These are phyloP conservation scores for Lepus americanus DNA, from an alignment of 2,113 vertebrate genomes.

Conservation along the genomic window DNA sequence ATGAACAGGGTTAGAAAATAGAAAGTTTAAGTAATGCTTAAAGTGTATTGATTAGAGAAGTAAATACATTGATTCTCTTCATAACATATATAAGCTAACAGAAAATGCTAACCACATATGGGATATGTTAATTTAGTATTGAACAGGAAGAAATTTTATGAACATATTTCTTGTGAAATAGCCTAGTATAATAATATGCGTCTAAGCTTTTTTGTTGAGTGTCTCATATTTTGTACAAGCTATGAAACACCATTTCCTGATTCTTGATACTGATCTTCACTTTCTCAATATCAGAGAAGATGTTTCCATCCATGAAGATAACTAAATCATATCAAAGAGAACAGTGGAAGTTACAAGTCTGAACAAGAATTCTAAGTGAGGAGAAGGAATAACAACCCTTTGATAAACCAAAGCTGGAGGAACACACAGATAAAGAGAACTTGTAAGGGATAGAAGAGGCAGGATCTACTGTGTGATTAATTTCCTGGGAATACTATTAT, in stretches of 20 bases:
- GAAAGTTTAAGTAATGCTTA: constrained; percentile 35
- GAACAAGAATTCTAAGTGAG: not conserved
- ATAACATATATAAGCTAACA: not conserved
- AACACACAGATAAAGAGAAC: not conserved
- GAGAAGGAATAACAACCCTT: not conserved
- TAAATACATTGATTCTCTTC: constrained; percentile 40
- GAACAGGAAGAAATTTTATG: not conserved
- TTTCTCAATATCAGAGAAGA: not conserved
- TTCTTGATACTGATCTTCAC: not conserved
- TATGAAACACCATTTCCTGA: not conserved
- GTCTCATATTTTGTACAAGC: not conserved
- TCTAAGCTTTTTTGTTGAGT: not conserved
- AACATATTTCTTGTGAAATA: constrained; percentile 43
- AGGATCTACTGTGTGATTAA: not conserved
- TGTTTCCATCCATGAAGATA: not conserved
- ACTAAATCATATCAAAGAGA: not conserved
- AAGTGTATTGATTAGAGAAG: constrained; percentile 20
- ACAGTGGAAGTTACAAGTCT: not conserved
- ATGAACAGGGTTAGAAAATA: not conserved
- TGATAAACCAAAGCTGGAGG: not conserved
- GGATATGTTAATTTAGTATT: not conserved
- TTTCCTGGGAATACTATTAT: not conserved
- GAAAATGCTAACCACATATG: not conserved
- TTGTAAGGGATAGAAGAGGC: not conserved
- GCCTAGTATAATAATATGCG: not conserved